These are phyloP conservation scores for Dascyllus trimaculatus DNA, from an alignment of 2,113 vertebrate genomes.

Conservation along the genomic window DNA sequence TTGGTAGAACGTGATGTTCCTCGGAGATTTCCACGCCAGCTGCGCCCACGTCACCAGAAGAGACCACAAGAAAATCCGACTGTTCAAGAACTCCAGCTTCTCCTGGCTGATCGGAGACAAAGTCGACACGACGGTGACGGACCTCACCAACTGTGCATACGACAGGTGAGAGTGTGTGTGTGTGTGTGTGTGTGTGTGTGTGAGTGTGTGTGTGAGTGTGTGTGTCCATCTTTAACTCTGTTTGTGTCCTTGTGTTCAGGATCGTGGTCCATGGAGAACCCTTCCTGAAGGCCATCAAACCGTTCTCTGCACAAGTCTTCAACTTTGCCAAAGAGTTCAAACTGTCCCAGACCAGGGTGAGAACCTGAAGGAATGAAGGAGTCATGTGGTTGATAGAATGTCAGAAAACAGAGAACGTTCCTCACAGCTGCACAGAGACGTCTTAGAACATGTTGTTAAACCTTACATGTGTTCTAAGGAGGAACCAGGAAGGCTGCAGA, in stretches of 20 bases:
- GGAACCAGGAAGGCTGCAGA: no score
- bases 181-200: not conserved
- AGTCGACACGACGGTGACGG: slow-evolving; percentile 68
- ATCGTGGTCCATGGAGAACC: slow-evolving; percentile 68
- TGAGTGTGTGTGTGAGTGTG: not conserved
- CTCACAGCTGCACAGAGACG: no score
- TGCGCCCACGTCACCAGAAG: slow-evolving; percentile 60
- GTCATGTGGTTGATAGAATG: no score
- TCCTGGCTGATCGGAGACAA: slow-evolving; percentile 74
- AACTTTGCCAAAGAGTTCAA: slow-evolving; percentile 33
- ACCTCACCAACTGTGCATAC: slow-evolving; percentile 61
- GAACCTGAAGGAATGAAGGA: not conserved
- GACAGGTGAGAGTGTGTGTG: slow-evolving; percentile 67
- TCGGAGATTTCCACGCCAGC: slow-evolving; percentile 76
- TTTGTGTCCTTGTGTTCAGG: slow-evolving; percentile 47
- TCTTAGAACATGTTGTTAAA: no score
- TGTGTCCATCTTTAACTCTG: not conserved
- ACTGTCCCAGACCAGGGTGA: slow-evolving; percentile 22
- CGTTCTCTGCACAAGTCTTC: slow-evolving; percentile 60
- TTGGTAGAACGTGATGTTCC: slow-evolving; percentile 74
- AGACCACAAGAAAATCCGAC: slow-evolving; percentile 56
- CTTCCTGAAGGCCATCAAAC: slow-evolving; percentile 60
- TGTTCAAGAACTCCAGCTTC: slow-evolving; percentile 53
- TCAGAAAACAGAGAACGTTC: no score
- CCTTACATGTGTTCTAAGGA: no score